These are phyloP conservation scores for Phrynocephalus vlangalii DNA, from an alignment of 2,797 vertebrate genomes.

Conservation along the genomic window DNA sequence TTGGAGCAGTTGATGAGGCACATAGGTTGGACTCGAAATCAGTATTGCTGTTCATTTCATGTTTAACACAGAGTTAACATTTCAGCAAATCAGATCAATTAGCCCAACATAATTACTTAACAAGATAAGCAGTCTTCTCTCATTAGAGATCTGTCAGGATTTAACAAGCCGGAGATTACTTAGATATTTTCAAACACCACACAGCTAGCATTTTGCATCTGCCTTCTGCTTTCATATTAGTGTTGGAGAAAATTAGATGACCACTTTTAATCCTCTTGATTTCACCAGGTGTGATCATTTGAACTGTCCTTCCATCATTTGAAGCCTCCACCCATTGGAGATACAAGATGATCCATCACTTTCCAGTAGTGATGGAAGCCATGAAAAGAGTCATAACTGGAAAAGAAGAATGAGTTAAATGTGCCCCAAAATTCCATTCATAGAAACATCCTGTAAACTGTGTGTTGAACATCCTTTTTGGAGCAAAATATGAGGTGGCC, in stretches of 20 bases:
- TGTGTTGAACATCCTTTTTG: not conserved
- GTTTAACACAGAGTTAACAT: not conserved
- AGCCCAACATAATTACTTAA: constrained; percentile 21
- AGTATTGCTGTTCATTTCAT: constrained; percentile 24
- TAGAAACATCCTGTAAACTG: not conserved
- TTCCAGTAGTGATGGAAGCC: not conserved
- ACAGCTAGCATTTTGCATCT: not conserved
- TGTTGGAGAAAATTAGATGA: not conserved
- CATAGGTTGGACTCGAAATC: constrained; percentile 1
- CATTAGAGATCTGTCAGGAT: not conserved
- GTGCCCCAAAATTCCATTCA: not conserved
- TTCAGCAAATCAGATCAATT: constrained; percentile 39
- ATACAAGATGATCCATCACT: not conserved
- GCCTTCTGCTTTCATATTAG: not conserved
- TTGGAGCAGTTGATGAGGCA: not conserved
- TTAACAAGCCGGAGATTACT: constrained; percentile 23
- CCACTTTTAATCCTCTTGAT: not conserved
- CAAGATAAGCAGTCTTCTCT: constrained; percentile 11
- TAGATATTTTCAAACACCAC: not conserved
- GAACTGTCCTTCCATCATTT: not conserved
- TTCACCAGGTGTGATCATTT: not conserved
- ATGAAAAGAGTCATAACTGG: not conserved
- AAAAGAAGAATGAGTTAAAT: not conserved
- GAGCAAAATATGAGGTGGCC: not conserved
- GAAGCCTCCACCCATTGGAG: not conserved